Evolutionary conservation across 2,888 invertebrate species (phyloP).

Genomic region (Patella depressa): DNA sequence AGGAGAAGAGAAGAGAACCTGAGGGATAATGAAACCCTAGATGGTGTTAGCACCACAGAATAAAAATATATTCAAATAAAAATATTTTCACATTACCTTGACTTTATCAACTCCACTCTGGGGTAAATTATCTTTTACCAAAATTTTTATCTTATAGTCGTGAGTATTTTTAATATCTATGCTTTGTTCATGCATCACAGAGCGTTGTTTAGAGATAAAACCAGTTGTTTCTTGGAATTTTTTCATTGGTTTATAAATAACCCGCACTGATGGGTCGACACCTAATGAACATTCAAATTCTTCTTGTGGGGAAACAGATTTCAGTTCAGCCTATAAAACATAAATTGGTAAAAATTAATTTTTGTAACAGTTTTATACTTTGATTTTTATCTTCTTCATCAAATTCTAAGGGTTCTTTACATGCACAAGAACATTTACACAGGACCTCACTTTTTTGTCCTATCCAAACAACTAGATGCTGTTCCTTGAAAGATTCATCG

Average conservation of each 20-base stretch:
- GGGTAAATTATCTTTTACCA: slow-evolving; percentile 70
- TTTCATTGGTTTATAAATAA: slow-evolving; percentile 68
- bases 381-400: too few species aligned
- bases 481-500: too few species aligned
- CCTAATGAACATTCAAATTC: slow-evolving; percentile 72
- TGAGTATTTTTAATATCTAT: slow-evolving; percentile 71
- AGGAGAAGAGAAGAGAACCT: too few species aligned
- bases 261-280: slow-evolving; percentile 70
- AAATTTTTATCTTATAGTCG: slow-evolving; percentile 60
- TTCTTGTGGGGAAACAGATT: slow-evolving; percentile 69
- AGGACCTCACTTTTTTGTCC: too few species aligned
- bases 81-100: slow-evolving; percentile 58
- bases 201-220: slow-evolving; percentile 62
- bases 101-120: slow-evolving; percentile 70
- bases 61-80: too few species aligned
- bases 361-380: too few species aligned
- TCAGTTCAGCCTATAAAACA: slow-evolving; percentile 46
- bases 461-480: too few species aligned
- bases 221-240: slow-evolving; percentile 69
- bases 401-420: too few species aligned
- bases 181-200: slow-evolving; percentile 51
- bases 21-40: too few species aligned
- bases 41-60: too few species aligned
- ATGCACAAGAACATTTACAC: too few species aligned
- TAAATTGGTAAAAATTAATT: too few species aligned